Base-by-base conservation (phyloP, 37 sponge, comb jelly and placozoan genomes). In the Agelas oroides region DNA sequence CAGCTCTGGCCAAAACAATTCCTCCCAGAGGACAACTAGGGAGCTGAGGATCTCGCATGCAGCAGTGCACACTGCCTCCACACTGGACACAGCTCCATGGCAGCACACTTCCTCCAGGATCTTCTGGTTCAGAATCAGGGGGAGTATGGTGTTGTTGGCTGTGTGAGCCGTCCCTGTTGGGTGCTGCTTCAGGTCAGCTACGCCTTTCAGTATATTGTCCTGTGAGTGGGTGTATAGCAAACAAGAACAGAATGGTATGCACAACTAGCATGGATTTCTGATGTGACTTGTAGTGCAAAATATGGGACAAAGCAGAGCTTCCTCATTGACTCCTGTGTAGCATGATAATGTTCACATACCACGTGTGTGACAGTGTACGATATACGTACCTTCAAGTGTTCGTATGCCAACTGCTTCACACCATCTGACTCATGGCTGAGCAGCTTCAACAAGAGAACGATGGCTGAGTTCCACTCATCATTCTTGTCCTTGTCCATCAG, bases 371-470 rank as follows among this genome's bases (percentile, higher is more conserved):
- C 8, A 12, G 8, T 8, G 46, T 46, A 8, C 46, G 8, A 12
- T 8, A 46, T 46, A 46, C 46, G 46, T 57, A 76, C 77, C 27
- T 37, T 76, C 57, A 76, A 60, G 77, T 76, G 77, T 60, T 24
- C 59, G 35, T 72, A 72, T n/a, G 53, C 59, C 58, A 70, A 57
- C 37, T 55, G 31, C 59, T 15, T 36, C 40, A 71, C 73, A 52
- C 73, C 35, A 20, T n/a, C 59, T 33, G 59, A 55, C 12, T 39
- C 83, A 52, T 82, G 83, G 28, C 53, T 23, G 18, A 82, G 27
- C 63, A 82, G 73, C 46, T 19, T 37, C 73, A 82, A 1, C 52
- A 82, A 40, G 11, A 71, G 63, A 18, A 18, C 20, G 33, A 32
- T 73, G 21, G 61, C 72, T 16, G 36, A 18, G 52, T 37, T 38